Evolutionary conservation across 2,888 invertebrate species (phyloP).

Genomic region (Lasioglossum malachurum): DNA sequence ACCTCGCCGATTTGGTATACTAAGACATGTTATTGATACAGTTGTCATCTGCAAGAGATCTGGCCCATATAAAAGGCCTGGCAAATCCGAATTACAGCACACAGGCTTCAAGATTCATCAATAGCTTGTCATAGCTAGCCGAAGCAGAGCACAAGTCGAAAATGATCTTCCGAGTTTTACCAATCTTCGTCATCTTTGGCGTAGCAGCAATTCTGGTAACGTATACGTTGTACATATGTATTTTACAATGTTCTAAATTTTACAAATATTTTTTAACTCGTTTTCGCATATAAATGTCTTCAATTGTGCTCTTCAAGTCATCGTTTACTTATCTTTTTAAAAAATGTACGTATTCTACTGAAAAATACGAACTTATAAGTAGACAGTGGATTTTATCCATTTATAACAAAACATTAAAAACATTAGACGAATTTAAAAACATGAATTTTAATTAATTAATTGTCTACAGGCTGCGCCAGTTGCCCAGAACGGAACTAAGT

Average conservation of each 20-base stretch:
- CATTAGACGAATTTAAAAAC: too few relatives aligned
- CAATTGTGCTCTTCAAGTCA: neutral
- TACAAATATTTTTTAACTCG: neutral
- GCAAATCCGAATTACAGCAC: slow-evolving; percentile 16
- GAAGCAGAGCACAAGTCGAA: slow-evolving; percentile 6
- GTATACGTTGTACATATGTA: neutral
- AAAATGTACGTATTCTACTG: neutral
- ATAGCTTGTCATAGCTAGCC: neutral
- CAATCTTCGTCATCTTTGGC: slow-evolving; percentile 41
- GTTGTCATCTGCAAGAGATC: slow-evolving; percentile 24
- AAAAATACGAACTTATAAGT: neutral
- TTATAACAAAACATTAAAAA: too few relatives aligned
- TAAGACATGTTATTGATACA: slow-evolving; percentile 46
- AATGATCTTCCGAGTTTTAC: slow-evolving; percentile 38
- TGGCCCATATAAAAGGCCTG: slow-evolving; percentile 42
- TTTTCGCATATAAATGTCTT: neutral
- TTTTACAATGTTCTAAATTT: neutral
- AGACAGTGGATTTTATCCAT: too few relatives aligned
- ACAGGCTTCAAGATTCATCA: neutral
- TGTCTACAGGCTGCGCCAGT: slow-evolving; percentile 34
- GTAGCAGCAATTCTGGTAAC: slow-evolving; percentile 37
- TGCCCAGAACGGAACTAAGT: neutral
- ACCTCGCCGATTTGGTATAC: neutral
- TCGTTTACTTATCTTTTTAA: neutral
- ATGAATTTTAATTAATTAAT: slow-evolving; percentile 11